Percentiles rank a stretch among this genome's conserved stretches.
Evolutionary conservation across 2,797 vertebrate species (phyloP).

Genomic region (Hyperoplus immaculatus): DNA sequence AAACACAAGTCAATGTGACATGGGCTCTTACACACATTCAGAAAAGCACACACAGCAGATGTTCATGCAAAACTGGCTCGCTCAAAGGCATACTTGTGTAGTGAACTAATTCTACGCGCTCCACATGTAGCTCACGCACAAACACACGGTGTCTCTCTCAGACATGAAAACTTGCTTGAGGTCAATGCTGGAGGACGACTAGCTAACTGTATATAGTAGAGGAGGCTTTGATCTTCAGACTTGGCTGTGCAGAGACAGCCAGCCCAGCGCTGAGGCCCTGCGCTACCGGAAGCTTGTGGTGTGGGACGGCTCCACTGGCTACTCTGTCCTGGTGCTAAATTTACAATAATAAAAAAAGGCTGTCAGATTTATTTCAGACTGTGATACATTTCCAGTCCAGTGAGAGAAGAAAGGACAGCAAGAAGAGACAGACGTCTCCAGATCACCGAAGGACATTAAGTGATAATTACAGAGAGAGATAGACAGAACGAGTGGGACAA

Average conservation of each 20-base stretch:
- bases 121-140: constrained; percentile 46
- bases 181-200: constrained; percentile 55
- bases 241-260: constrained; percentile 69
- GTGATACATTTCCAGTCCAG: constrained; percentile 67
- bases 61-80: constrained; percentile 33
- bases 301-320: constrained; percentile 71
- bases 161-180: constrained; percentile 68
- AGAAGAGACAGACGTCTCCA: constrained; percentile 74
- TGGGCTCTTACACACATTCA: constrained; percentile 30
- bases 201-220: constrained; percentile 65
- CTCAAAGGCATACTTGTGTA: constrained; percentile 55
- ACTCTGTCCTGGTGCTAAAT: constrained; percentile 79
- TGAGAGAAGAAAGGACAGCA: constrained; percentile 61
- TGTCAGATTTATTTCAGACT: constrained; percentile 83
- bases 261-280: constrained; percentile 53
- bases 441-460: constrained; percentile 75
- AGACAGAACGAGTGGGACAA: constrained; percentile 62
- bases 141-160: constrained; percentile 58
- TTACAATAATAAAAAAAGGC: constrained; percentile 84
- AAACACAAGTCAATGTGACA: constrained; percentile 38
- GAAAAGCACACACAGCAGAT: constrained; percentile 49
- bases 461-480: constrained; percentile 83
- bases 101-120: constrained; percentile 43
- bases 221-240: constrained; percentile 70
- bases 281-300: constrained; percentile 80